phyloP scores from a whole-genome alignment of 1,140 invertebrate species.

The Zeugodacus cucurbitae region DNA sequence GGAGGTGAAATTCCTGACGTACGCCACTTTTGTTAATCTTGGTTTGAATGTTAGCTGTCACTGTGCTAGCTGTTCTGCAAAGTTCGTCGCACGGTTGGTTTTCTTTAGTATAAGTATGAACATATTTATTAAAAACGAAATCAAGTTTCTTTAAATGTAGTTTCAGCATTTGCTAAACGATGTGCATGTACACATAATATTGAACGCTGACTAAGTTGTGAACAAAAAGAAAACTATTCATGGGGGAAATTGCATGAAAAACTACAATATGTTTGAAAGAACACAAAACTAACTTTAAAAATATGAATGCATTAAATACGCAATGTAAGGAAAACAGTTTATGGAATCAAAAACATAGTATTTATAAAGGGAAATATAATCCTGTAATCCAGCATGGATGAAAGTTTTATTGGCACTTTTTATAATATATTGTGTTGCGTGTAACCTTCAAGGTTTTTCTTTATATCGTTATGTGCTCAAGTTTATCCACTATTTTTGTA shows the following conservation, averaged over 20 bases:
- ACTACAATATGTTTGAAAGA: not conserved
- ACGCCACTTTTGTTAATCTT: no score
- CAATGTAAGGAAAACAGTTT: not conserved
- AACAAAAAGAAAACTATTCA: not conserved
- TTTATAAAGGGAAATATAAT: not conserved
- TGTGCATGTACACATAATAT: not conserved
- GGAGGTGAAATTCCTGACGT: no score
- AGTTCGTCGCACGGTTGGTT: constrained; percentile 15
- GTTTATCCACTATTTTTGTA: not conserved
- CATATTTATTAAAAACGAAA: not conserved
- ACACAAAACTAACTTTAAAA: not conserved
- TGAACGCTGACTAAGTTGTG: not conserved
- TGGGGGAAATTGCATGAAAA: not conserved
- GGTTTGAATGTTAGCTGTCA: not conserved
- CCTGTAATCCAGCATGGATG: not conserved
- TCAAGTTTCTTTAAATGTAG: not conserved
- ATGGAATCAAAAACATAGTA: not conserved
- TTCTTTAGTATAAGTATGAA: not conserved
- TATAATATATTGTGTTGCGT: not conserved
- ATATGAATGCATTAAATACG: not conserved
- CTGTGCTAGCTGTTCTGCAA: constrained; percentile 4
- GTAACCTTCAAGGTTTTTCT: constrained; percentile 33
- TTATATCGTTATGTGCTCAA: not conserved
- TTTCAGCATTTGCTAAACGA: not conserved
- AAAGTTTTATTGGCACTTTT: constrained; percentile 10